phyloP scores from a whole-genome alignment of 2,113 vertebrate genomes.

The Mohoua ochrocephala region DNA sequence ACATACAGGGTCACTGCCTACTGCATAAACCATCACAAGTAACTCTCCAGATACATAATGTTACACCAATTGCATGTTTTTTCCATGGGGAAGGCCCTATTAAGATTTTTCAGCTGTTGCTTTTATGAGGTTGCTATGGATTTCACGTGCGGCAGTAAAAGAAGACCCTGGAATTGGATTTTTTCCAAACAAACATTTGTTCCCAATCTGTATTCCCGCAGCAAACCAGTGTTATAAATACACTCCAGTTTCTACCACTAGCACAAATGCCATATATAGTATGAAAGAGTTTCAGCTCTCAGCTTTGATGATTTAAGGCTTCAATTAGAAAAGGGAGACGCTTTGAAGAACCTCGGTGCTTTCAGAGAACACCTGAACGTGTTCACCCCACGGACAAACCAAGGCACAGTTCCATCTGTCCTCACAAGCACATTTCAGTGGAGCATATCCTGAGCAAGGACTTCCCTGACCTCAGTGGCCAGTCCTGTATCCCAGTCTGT shows the following conservation, averaged over 20 bases:
- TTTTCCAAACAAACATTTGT: conserved; percentile 31
- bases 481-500: background rate
- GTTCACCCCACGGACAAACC: background rate
- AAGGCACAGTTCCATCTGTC: background rate
- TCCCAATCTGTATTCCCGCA: background rate
- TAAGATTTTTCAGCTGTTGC: background rate
- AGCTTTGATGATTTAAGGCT: background rate
- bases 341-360: background rate
- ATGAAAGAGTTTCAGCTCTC: background rate
- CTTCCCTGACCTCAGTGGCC: background rate
- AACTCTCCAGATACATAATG: background rate
- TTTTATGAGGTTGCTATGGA: background rate
- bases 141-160: conserved; percentile 9
- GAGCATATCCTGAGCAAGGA: background rate
- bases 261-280: conserved; percentile 48
- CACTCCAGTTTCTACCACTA: background rate
- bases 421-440: background rate
- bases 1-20: background rate
- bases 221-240: conserved; percentile 42
- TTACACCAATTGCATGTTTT: background rate
- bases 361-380: background rate
- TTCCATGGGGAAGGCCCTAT: background rate
- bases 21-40: background rate
- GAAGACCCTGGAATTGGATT: background rate
- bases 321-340: background rate